Evolutionary conservation across 2,797 vertebrate species (phyloP), one percentile per base, ranked within the genome.

Genomic region (Sciurus vulgaris): DNA sequence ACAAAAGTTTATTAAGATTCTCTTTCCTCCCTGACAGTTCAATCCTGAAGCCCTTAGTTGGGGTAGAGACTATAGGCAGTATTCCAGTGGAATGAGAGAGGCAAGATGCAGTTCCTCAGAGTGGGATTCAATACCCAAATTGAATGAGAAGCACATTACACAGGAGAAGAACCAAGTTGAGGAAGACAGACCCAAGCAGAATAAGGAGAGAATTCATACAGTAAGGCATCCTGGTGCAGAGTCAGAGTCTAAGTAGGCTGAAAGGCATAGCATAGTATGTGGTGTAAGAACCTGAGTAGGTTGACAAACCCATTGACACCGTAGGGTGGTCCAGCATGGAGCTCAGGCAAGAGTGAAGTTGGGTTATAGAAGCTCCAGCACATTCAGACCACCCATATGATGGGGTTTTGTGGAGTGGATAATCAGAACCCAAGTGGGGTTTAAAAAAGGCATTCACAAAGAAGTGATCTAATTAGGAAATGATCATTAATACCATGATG

Each of bases 1-100:
- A 92, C 38, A 74, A 88, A 89, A 73, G 15, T 83, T 74, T 74
- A 67, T 72, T 92, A 59, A 77, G 54, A 61, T 92, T 81, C 26
- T 9, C 41, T 70, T 69, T 82, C 51, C 20, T 93, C 18, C 17
- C 47, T 84, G 33, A 51, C 15, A 91, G 18, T 91, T 91, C 49
- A 59, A 41, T 49, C 26, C 44, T 69, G 20, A 79, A 81, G 38
- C 38, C 13, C 38, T 76, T 61, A 61, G 49, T n/a, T 70, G 30
- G 51, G 22, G 5, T 44, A 85, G 73, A 38, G 38, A 85, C 35
- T 65, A 28, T n/a, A 88, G 47, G 15, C 35, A 91, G 7, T 88
- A 49, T 41, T 54, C 14, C 86, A 11, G 13, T 76, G 12, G 59
- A 14, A 67, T 1, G 44, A 33, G 22, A 5, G 44, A 78, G 63